phyloP scores from a whole-genome alignment of 2,113 vertebrate species.

The Elachura formosa region DNA sequence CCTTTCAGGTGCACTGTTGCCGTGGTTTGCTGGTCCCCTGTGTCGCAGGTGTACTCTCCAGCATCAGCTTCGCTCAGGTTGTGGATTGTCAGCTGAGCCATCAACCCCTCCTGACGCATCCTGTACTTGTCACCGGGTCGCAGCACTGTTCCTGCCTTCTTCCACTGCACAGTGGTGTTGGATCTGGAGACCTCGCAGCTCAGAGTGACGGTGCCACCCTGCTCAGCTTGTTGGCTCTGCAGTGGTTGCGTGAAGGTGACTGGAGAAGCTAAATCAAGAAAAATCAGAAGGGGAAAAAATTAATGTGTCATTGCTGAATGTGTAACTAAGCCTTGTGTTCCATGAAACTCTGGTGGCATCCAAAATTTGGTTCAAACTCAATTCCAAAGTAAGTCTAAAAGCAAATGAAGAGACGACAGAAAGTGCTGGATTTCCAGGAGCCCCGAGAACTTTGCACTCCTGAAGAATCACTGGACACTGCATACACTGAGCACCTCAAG shows the following conservation, averaged over 20 bases:
- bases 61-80: slow-evolving; percentile 71
- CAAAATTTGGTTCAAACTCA: not conserved
- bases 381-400: not conserved
- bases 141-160: slow-evolving; percentile 71
- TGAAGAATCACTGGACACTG: not conserved
- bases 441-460: not conserved
- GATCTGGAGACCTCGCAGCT: slow-evolving; percentile 70
- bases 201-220: slow-evolving; percentile 72
- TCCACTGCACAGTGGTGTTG: slow-evolving; percentile 75
- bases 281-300: not conserved
- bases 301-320: rapidly evolving
- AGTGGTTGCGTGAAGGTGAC: slow-evolving; percentile 60
- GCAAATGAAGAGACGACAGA: not conserved
- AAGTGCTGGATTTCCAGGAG: not conserved
- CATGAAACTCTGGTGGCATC: rapidly evolving
- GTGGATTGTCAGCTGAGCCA: slow-evolving; percentile 73
- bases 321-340: not conserved
- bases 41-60: slow-evolving; percentile 82
- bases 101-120: slow-evolving; percentile 66
- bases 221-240: slow-evolving; percentile 77
- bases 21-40: slow-evolving; percentile 77
- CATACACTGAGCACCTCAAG: not conserved
- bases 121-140: slow-evolving; percentile 59
- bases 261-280: slow-evolving; percentile 45
- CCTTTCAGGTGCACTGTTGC: slow-evolving; percentile 79